Conservation (phyloP, 1,140 invertebrate species). For the Zaprionus inermis region DNA sequence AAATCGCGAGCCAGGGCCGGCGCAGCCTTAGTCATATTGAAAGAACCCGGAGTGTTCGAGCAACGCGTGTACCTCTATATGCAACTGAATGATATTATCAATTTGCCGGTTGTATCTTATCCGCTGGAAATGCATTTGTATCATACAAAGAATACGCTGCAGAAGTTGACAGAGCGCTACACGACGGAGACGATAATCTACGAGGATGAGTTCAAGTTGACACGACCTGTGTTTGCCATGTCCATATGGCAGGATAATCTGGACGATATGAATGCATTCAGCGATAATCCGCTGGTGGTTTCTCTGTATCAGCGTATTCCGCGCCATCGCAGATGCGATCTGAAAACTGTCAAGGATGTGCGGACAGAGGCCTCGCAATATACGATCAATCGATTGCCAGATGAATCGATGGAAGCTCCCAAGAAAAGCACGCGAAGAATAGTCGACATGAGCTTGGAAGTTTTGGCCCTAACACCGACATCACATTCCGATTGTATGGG, state of each 20-base stretch:
- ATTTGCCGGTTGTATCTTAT: constrained; percentile 48
- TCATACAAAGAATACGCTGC: constrained; percentile 62
- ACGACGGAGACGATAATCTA: constrained; percentile 69
- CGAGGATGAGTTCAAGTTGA: constrained; percentile 48
- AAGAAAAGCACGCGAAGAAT: background rate
- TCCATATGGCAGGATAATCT: constrained; percentile 64
- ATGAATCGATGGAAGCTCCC: background rate
- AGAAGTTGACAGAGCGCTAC: constrained; percentile 70
- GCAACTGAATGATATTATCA: constrained; percentile 54
- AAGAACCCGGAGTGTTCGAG: background rate
- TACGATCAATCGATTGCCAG: background rate
- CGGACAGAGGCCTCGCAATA: background rate
- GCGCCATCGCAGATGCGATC: constrained; percentile 32
- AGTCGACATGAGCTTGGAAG: background rate
- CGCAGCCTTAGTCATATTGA: background rate
- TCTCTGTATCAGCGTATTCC: constrained; percentile 64
- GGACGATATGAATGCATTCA: constrained; percentile 70
- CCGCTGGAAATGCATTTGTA: constrained; percentile 66
- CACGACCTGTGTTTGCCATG: constrained; percentile 61
- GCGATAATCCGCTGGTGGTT: constrained; percentile 68
- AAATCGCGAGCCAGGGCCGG: background rate
- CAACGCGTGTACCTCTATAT: constrained; percentile 70
- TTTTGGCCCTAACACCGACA: too few relatives aligned
- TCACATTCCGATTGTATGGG: background rate
- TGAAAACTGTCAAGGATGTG: background rate